Base-by-base conservation (phyloP, 1,140 invertebrate genomes). In the Acromyrmex heyeri region DNA sequence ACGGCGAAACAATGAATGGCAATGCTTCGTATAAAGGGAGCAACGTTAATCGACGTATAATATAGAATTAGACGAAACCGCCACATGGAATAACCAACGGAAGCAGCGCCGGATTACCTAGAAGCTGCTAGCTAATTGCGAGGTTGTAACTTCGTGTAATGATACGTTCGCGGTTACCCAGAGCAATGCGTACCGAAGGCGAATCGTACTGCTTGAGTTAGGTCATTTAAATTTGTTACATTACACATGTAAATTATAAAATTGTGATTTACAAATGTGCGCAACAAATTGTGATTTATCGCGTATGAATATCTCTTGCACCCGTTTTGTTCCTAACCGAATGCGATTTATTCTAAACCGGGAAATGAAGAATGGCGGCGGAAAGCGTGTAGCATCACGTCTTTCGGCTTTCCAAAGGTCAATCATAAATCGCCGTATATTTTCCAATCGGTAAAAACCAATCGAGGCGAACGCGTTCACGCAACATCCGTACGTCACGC, bases 131-230 rank as follows among this genome's bases (percentile, higher is more conserved):
- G 67, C 79, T 82, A 82, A 82, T 82, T 82, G 69, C 67, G 34
- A 73, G 79, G 79, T 12, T 82, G 79, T 77, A 85, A 62, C 70
- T 85, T 64, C 48, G 72, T 53, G 69, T 85, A 85, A 85, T 76
- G 82, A 85, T 85, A 85, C 82, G 72, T 85, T 85, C 70, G 44
- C 57, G 70, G 82, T 62, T 61, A 62, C 16, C 69, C 69, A 16
- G 38, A 44, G 38, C 70, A 85, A 53, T 53, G 69, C 82, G 70
- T 64, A 76, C 82, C 53, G 48, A 85, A 30, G 70, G n/a, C 16
- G 57, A 48, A 76, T 85, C 72, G 79, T 67, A 34, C 67, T 6
- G 67, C 48, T 57, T 21, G 21, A 73, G 50, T 59, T 44, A 14
- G 53, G 21, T 48, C 79, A 48, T 44, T 82, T 53, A 44, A 73